A percentile compares a stretch with the other conserved stretches of the same genome.
Evolutionary conservation across 1,140 invertebrate species (phyloP).

Genomic region (Hylyphantes graminicola): DNA sequence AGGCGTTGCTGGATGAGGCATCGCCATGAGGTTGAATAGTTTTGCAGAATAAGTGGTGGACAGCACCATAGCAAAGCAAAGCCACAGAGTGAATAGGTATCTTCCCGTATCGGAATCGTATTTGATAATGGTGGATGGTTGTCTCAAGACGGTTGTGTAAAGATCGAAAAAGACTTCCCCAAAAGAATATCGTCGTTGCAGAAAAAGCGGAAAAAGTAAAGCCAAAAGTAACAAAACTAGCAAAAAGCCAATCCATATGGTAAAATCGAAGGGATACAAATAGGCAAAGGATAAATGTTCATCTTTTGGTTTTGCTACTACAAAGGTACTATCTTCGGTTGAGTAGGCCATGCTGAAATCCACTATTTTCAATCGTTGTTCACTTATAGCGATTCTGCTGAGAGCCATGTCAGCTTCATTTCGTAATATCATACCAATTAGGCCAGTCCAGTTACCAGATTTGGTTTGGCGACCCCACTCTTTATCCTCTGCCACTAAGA

Average conservation of each 20-base stretch:
- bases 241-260: neutral
- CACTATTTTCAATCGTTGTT: neutral
- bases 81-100: neutral
- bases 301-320: neutral
- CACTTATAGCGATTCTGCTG: neutral
- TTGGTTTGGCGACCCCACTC: neutral
- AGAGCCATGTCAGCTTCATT: constrained; percentile 14
- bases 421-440: constrained; percentile 7
- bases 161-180: neutral
- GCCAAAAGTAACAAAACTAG: neutral
- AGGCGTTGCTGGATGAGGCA: neutral
- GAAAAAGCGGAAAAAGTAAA: neutral
- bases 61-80: neutral
- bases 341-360: constrained; percentile 7
- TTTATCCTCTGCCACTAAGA: neutral
- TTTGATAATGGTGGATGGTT: neutral
- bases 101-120: neutral
- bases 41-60: neutral
- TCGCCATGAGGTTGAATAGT: neutral
- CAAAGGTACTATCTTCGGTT: neutral
- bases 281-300: neutral
- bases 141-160: neutral
- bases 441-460: constrained; percentile 2
- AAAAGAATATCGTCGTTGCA: neutral
- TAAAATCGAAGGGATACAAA: neutral